Percentiles rank a stretch among this genome's conserved stretches.
Conservation (phyloP, 2,113 vertebrate genomes). For the Oreocharis arfaki region DNA sequence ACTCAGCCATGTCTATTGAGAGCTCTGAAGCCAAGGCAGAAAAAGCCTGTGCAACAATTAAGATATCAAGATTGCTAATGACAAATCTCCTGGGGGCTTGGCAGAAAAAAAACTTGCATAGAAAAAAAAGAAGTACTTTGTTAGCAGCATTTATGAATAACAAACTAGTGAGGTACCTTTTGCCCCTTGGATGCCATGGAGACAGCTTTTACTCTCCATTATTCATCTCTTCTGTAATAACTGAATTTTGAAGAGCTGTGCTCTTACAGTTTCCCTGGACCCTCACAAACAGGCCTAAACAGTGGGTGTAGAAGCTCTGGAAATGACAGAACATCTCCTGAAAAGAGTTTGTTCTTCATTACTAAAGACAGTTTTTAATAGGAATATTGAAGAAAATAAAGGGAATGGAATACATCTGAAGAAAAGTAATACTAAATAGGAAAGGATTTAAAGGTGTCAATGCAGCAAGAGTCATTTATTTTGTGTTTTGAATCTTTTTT, state of each 20-base stretch:
- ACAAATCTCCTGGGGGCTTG: not conserved
- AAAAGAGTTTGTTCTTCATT: not conserved
- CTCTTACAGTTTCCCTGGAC: not conserved
- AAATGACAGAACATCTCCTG: not conserved
- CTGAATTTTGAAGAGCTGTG: conserved; percentile 10
- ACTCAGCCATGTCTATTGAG: not conserved
- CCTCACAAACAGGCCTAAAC: not conserved
- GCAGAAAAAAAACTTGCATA: not conserved
- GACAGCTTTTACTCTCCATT: not conserved
- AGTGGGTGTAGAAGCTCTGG: not conserved
- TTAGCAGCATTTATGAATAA: conserved; percentile 23
- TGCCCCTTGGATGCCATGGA: not conserved
- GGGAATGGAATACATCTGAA: not conserved
- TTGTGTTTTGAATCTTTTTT: not conserved
- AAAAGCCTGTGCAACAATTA: not conserved
- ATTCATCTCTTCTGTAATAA: not conserved
- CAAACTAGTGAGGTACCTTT: not conserved
- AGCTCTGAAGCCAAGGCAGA: not conserved
- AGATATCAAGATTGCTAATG: not conserved
- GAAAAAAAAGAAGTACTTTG: not conserved
- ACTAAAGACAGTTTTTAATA: not conserved
- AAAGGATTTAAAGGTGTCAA: not conserved
- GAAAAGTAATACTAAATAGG: not conserved
- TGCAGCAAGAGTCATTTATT: not conserved
- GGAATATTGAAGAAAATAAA: not conserved